Evolutionary conservation across 2,888 invertebrate species (phyloP), one percentile per base, ranked within the genome.

Genomic region (Bruchidius siliquastri): DNA sequence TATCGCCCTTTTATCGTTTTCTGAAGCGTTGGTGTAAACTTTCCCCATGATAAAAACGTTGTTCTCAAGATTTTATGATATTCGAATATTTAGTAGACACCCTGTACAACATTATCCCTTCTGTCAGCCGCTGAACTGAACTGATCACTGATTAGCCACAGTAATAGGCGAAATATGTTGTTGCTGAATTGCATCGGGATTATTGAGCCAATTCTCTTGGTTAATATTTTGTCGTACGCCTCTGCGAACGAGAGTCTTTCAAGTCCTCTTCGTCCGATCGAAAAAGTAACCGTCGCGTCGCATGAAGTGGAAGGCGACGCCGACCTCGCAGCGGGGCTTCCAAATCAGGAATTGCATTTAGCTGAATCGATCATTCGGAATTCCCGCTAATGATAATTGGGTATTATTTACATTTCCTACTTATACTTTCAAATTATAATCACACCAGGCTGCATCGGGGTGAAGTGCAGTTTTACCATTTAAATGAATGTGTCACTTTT

Each of bases 271-370:
- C 71, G 70, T 67, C 67, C 71, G 67, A 71, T 74, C 69, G 74
- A 77, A 76, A 76, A 75, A 72, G 70, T 74, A 74, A 72, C 66
- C 73, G 74, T 73, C 68, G 69, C 75, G 21, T 71, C 73, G 49
- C 49, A 4, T 26, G 75, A 78, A 78, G 77, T 78, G 77, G 77
- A 77, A 49, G 49, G 13, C 49, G 49, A 49, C 49, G 49, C 18
- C 49, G 49, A 49, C 49, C 49, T 49, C 75, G 71, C 75, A 69
- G 75, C 74, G 77, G 75, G 76, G 73, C 73, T 77, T 75, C 74
- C 21, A 71, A 79, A 77, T 79, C 79, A 78, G 77, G 76, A 76
- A 77, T 74, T 69, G 77, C 73, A 78, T 79, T 79, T 79, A 79
- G 74, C 73, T 76, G 76, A 74, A 72, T 78, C 76, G 78, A 77